Conservation (phyloP, 2,113 vertebrate genomes). For the Oceanites oceanicus region DNA sequence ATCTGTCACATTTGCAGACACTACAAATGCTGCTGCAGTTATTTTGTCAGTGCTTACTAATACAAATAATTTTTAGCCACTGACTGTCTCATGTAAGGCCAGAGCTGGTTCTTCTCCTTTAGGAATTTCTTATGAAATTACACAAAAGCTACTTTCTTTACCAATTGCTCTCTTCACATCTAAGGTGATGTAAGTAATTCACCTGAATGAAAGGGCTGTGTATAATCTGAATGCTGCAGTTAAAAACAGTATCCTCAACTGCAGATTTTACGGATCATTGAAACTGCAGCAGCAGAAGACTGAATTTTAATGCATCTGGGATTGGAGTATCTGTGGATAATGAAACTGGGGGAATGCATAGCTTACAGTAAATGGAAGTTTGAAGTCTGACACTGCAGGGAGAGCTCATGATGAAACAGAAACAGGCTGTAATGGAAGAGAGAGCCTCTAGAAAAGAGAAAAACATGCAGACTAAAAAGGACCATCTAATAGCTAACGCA, state of each 20-base stretch:
- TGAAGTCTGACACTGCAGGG: not conserved
- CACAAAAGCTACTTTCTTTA: not conserved
- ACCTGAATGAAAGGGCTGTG: not conserved
- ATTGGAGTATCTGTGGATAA: not conserved
- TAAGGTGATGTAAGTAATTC: not conserved
- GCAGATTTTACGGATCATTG: not conserved
- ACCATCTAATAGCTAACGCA: not conserved
- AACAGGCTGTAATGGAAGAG: not conserved
- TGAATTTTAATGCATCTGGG: not conserved
- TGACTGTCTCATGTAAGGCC: not conserved
- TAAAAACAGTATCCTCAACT: slow-evolving; percentile 10
- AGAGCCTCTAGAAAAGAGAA: not conserved
- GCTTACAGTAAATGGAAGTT: not conserved
- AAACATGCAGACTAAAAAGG: not conserved
- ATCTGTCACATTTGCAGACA: slow-evolving; percentile 1
- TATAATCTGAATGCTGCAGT: not conserved
- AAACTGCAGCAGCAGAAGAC: not conserved
- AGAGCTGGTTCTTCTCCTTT: not conserved
- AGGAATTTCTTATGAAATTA: not conserved
- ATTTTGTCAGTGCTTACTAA: not conserved
- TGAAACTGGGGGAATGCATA: not conserved
- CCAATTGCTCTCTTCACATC: not conserved
- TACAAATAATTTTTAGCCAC: not conserved
- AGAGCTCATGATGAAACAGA: not conserved
- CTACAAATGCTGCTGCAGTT: not conserved